These are phyloP conservation scores for Seira ritae DNA, from an alignment of 2,888 invertebrate species.

Conservation along the genomic window DNA sequence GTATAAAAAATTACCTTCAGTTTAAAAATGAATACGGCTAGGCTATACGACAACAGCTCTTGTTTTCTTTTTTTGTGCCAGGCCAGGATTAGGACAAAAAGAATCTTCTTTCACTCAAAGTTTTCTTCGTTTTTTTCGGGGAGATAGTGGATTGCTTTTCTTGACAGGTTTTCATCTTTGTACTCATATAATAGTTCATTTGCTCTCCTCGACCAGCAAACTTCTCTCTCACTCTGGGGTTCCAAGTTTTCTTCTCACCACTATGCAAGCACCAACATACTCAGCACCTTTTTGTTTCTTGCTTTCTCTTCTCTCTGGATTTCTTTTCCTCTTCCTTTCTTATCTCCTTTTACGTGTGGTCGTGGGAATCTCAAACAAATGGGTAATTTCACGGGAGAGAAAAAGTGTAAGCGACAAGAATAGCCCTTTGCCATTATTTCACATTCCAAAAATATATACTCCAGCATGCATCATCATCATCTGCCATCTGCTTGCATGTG, in stretches of 20 bases:
- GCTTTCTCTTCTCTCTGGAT: constrained; percentile 32
- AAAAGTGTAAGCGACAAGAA: not conserved
- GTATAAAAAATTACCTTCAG: constrained; percentile 43
- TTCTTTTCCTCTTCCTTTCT: constrained; percentile 15
- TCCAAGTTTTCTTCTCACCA: constrained; percentile 25
- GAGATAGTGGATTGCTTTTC: constrained; percentile 33
- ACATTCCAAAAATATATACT: constrained; percentile 6
- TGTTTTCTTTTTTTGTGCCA: constrained; percentile 25
- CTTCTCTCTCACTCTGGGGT: not conserved
- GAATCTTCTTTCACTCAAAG: constrained; percentile 39
- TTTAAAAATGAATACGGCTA: constrained; percentile 19
- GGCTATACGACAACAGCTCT: constrained; percentile 38
- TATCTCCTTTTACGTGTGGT: constrained; percentile 41
- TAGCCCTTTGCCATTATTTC: not conserved
- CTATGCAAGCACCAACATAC: constrained; percentile 20
- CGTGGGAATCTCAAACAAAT: constrained; percentile 55
- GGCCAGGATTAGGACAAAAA: constrained; percentile 36
- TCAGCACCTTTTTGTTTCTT: constrained; percentile 24
- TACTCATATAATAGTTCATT: constrained; percentile 47
- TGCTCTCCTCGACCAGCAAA: constrained; percentile 17
- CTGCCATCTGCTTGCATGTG: not conserved
- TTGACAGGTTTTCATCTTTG: constrained; percentile 46
- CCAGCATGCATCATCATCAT: not conserved
- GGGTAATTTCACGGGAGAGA: constrained; percentile 52
- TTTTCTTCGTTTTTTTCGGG: not conserved